phyloP scores from a whole-genome alignment of 2,888 invertebrate genomes.

The Calliphora vomitoria region DNA sequence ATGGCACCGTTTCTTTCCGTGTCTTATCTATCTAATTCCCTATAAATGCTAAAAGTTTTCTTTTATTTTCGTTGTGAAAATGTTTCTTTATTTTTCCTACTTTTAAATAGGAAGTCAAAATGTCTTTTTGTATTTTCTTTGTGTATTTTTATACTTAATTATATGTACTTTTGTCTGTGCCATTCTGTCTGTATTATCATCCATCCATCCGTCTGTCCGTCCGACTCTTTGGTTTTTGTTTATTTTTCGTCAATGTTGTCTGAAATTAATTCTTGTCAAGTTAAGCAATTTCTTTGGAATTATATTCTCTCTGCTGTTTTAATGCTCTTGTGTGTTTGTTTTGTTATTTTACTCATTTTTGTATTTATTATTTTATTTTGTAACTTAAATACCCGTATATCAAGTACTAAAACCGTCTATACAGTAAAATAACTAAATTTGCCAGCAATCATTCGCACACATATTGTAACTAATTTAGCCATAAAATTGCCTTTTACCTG shows the following conservation, averaged over 20 bases:
- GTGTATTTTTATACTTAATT: conserved; percentile 35
- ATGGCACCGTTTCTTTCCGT: conserved; percentile 7
- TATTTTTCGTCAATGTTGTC: conserved; percentile 74
- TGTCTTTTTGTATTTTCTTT: conserved; percentile 47
- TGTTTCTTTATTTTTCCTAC: not conserved
- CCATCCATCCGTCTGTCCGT: conserved; percentile 22
- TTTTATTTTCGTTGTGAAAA: not conserved
- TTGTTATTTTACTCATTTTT: not conserved
- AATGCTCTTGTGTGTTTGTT: not conserved
- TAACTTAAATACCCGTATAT: conserved; percentile 37
- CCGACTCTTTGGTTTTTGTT: conserved; percentile 68
- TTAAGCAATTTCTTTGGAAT: conserved; percentile 75
- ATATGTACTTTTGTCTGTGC: conserved; percentile 41
- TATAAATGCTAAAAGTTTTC: conserved; percentile 1
- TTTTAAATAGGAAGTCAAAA: conserved; percentile 50
- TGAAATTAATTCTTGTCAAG: conserved; percentile 70
- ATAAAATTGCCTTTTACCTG: conserved; percentile 41
- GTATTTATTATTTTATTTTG: conserved; percentile 46
- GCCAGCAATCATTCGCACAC: conserved; percentile 17
- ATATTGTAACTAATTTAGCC: conserved; percentile 14
- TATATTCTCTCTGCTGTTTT: conserved; percentile 47
- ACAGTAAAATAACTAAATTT: conserved; percentile 18
- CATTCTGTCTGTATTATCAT: not conserved
- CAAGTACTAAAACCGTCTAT: conserved; percentile 1
- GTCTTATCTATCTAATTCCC: conserved; percentile 25